Evolutionary conservation across 1,140 invertebrate genomes (phyloP).

Genomic region (Drosophila subobscura): DNA sequence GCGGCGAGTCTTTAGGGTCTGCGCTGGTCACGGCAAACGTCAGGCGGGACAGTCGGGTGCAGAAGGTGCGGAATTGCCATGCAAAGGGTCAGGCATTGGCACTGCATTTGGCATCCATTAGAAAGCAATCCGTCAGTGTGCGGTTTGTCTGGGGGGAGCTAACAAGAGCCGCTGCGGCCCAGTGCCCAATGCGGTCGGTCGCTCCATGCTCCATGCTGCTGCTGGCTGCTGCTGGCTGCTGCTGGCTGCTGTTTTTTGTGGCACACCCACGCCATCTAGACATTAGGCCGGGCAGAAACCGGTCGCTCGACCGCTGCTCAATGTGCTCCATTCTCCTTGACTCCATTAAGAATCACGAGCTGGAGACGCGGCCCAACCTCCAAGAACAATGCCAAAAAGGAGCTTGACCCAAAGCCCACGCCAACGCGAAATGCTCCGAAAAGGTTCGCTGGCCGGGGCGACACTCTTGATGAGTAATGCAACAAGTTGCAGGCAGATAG

Average conservation of each 20-base stretch:
- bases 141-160: conserved; percentile 44
- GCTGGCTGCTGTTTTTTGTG: conserved; percentile 35
- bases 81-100: conserved; percentile 68
- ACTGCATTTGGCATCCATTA: conserved; percentile 70
- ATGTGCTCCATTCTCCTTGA: conserved; percentile 80
- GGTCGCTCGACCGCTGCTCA: conserved; percentile 32
- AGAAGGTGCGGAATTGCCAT: conserved; percentile 1
- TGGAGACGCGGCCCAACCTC: conserved; percentile 55
- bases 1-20: conserved; percentile 35
- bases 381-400: conserved; percentile 77
- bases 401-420: conserved; percentile 67
- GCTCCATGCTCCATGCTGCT: no score
- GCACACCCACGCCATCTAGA: conserved; percentile 51
- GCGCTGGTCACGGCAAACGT: conserved; percentile 68
- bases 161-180: conserved; percentile 57
- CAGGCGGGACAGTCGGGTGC: conserved; percentile 3
- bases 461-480: conserved; percentile 71
- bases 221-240: no score
- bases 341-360: conserved; percentile 78
- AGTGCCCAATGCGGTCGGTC: conserved; percentile 30
- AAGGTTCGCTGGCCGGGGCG: conserved; percentile 38
- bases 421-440: conserved; percentile 51
- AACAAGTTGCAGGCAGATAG: conserved; percentile 53
- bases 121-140: conserved; percentile 79
- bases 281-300: conserved; percentile 19